Conservation (phyloP, 2,797 vertebrate species). For the Labroides dimidiatus region DNA sequence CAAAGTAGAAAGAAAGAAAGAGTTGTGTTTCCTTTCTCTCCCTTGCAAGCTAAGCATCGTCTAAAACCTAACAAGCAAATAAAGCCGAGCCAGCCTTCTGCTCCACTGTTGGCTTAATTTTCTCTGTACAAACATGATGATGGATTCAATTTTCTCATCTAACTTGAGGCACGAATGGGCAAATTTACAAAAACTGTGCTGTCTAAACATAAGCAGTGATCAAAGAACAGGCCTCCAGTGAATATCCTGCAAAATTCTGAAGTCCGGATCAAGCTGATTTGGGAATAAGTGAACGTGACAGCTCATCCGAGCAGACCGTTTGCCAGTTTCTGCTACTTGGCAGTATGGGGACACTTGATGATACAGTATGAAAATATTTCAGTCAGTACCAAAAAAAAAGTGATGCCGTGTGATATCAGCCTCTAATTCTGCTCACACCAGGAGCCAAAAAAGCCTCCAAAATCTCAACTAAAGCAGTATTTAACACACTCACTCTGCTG, state of each 20-base stretch:
- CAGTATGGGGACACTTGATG: neutral
- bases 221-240: neutral
- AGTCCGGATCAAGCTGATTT: neutral
- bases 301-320: neutral
- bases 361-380: slow-evolving; percentile 15
- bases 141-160: neutral
- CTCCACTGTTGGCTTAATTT: neutral
- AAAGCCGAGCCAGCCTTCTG: neutral
- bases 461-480: slow-evolving; percentile 26
- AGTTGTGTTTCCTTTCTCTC: too few species aligned
- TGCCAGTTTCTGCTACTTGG: neutral
- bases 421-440: slow-evolving; percentile 9
- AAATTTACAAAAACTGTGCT: neutral
- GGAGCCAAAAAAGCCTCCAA: slow-evolving; percentile 13
- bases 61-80: neutral
- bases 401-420: neutral
- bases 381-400: slow-evolving; percentile 7
- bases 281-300: neutral
- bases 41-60: too few species aligned
- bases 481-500: slow-evolving; percentile 38
- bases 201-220: neutral
- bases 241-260: neutral
- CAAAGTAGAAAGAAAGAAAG: too few species aligned
- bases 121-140: neutral
- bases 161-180: neutral